Evolutionary conservation across 2,888 invertebrate genomes (phyloP).

Genomic region (Leptarthrus brevirostris): DNA sequence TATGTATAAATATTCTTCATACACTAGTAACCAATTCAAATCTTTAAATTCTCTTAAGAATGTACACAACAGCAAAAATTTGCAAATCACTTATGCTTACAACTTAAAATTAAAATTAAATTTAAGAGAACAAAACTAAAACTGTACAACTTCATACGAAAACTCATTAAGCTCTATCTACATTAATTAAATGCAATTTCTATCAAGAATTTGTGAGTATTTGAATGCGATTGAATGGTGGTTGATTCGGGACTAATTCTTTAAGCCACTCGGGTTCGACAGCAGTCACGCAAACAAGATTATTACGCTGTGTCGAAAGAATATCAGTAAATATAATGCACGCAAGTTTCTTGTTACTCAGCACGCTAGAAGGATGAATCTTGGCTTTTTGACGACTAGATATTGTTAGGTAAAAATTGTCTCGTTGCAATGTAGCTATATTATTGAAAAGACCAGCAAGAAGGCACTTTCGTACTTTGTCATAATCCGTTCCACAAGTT

Average conservation of each 20-base stretch:
- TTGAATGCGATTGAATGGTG: constrained; percentile 59
- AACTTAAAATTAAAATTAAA: too few relatives aligned
- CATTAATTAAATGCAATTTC: neutral
- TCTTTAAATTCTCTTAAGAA: too few relatives aligned
- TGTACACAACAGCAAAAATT: too few relatives aligned
- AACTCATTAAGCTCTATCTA: too few relatives aligned
- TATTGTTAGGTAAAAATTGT: constrained; percentile 78
- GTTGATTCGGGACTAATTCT: constrained; percentile 70
- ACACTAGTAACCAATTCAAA: too few relatives aligned
- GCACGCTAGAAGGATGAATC: constrained; percentile 86
- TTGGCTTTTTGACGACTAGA: constrained; percentile 74
- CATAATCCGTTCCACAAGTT: constrained; percentile 74
- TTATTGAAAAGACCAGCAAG: constrained; percentile 86
- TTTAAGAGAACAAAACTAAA: too few relatives aligned
- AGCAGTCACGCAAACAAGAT: constrained; percentile 81
- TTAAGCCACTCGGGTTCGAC: constrained; percentile 85
- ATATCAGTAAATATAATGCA: constrained; percentile 87
- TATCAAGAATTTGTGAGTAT: constrained; percentile 52
- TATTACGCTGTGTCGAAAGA: constrained; percentile 84
- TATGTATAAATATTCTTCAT: too few relatives aligned
- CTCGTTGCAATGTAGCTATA: constrained; percentile 81
- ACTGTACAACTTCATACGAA: too few relatives aligned
- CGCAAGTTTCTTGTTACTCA: constrained; percentile 74
- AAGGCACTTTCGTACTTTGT: constrained; percentile 81
- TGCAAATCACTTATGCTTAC: too few relatives aligned